Percentiles rank a stretch among this genome's conserved stretches.
Conservation (phyloP, 1,140 invertebrate species). For the Drosophila sturtevanti region DNA sequence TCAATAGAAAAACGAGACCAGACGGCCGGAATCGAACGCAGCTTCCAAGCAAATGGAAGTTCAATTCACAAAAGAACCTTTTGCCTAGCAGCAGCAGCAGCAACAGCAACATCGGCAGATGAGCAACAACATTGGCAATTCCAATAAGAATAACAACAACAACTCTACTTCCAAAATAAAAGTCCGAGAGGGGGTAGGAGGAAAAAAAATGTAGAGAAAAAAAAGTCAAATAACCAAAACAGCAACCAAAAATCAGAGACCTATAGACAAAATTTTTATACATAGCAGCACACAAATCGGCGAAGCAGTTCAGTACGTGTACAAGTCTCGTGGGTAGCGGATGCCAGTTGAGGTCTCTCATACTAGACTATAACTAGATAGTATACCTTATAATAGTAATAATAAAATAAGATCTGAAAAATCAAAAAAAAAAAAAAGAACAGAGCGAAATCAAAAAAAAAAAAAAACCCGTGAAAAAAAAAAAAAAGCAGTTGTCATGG, state of each 20-base stretch:
- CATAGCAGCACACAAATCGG: conserved; percentile 71
- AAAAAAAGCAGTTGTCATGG: conserved; percentile 69
- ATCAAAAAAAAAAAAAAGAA: conserved; percentile 27
- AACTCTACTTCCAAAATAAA: conserved; percentile 20
- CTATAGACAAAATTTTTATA: conserved; percentile 77
- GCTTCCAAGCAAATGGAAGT: conserved; percentile 42
- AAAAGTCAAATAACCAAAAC: conserved; percentile 27
- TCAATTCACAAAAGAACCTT: conserved; percentile 62
- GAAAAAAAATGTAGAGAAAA: no score
- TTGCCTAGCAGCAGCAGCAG: conserved; percentile 33
- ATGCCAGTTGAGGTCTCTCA: conserved; percentile 74
- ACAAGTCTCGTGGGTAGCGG: conserved; percentile 82
- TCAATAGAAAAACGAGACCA: conserved; percentile 70
- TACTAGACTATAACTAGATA: conserved; percentile 23
- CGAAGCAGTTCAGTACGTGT: conserved; percentile 79
- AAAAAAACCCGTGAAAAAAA: conserved; percentile 13
- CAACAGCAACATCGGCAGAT: conserved; percentile 39
- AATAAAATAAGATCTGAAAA: conserved; percentile 33
- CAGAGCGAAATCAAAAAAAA: conserved; percentile 20
- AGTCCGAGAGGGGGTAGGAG: not conserved
- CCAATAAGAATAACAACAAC: conserved; percentile 22
- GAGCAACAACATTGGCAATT: conserved; percentile 24
- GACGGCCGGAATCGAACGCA: conserved; percentile 32
- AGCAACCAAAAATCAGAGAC: conserved; percentile 43
- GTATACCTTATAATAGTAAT: conserved; percentile 28